Base-by-base conservation (phyloP, 1,140 invertebrate species). In the Drosophila nebulosa region DNA sequence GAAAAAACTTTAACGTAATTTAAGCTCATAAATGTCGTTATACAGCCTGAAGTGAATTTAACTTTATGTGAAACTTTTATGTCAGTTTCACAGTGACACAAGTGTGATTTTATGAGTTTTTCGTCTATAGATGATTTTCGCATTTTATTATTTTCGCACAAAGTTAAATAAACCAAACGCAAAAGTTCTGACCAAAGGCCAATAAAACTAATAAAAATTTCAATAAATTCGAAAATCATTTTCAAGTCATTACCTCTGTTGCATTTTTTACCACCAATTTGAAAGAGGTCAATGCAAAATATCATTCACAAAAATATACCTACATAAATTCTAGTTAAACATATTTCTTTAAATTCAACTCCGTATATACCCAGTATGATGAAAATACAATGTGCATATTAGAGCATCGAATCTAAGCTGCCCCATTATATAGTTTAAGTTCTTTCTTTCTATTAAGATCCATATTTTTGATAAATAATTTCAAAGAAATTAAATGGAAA, bases 221-320 rank as follows among this genome's bases (percentile, higher is more conserved):
- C 18, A 46, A 46, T 46, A 50, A 27, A 18, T 7, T 35, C 6
- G n/a, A 39, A 16, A 39, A 59, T 21, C 71, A 63, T 51, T 24
- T 27, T 58, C 63, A 74, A 64, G 64, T 70, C 73, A 74, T 85
- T 85, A 76, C 39, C 57, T 71, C 21, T 56, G 66, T 39, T 52
- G 59, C 52, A 74, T 63, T 61, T 70, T 70, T 65, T 67, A 74
- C 6, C 16, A 32, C 60, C 61, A 69, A 46, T 68, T 78, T 59
- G 46, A 63, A 65, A 68, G 50, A 51, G 61, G 24, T 69, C 59
- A 24, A 42, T 26, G 42, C 56, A 42, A 64, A 69, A 78, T 74
- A 84, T 85, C 80, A 79, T 73, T 70, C 60, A 39, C 59, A 56
- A 79, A 79, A 78, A 78, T 64, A 74, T 78, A 30, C 9, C 6